These are phyloP conservation scores for Helogale parvula DNA, from an alignment of 2,113 vertebrate genomes.

Conservation along the genomic window DNA sequence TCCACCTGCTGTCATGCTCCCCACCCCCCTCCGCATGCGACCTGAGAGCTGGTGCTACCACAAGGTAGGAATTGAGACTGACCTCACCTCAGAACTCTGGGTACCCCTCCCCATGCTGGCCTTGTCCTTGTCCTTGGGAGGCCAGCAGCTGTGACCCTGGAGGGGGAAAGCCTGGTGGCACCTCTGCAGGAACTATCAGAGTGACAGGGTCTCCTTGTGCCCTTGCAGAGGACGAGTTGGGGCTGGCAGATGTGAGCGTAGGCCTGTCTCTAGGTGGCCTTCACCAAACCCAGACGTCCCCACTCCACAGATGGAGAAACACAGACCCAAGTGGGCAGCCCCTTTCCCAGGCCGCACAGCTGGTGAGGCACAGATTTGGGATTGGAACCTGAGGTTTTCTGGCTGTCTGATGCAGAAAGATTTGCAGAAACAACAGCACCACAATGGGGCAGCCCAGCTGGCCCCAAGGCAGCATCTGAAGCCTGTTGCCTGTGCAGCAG, in stretches of 20 bases:
- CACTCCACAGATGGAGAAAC: not conserved
- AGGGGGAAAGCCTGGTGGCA: not conserved
- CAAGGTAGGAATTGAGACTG: not conserved
- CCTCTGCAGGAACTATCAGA: not conserved
- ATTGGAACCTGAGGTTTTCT: not conserved
- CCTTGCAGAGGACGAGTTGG: not conserved
- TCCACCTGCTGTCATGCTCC: not conserved
- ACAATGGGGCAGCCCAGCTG: not conserved
- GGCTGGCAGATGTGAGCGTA: not conserved
- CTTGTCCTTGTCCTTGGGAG: too few species aligned
- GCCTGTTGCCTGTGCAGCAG: not conserved
- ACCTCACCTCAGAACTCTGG: not conserved
- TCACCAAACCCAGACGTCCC: not conserved
- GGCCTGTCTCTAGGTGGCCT: not conserved
- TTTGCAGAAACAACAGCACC: not conserved
- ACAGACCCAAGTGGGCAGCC: not conserved
- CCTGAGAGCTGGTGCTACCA: not conserved
- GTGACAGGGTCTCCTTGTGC: not conserved
- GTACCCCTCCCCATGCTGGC: not conserved
- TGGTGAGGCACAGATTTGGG: not conserved
- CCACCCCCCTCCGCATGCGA: not conserved
- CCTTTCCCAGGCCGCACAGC: too few species aligned
- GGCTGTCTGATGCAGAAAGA: slow-evolving; percentile 17
- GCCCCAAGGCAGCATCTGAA: not conserved
- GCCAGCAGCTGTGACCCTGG: not conserved